A percentile compares a stretch with the other conserved stretches of the same genome.
phyloP scores from a whole-genome alignment of 2,888 invertebrate species.

The Cordilura impudica region DNA sequence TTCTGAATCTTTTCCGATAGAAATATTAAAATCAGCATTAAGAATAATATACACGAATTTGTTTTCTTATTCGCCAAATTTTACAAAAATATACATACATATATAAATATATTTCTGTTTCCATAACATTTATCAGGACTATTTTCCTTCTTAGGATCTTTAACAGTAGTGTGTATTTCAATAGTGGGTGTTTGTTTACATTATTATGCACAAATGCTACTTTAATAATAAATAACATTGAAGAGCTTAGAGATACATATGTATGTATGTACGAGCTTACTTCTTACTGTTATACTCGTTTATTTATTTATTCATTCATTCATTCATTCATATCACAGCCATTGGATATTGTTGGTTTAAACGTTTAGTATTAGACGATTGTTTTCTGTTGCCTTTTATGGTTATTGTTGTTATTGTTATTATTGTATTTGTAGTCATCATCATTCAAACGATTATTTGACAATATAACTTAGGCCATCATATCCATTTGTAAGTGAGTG shows the following conservation, averaged over 20 bases:
- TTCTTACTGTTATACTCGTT: too few species aligned
- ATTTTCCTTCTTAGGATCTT: too few species aligned
- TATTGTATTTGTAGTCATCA: not conserved
- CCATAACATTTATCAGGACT: too few species aligned
- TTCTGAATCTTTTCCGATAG: too few species aligned
- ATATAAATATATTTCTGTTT: too few species aligned
- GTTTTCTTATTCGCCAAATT: too few species aligned
- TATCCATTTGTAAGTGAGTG: not conserved
- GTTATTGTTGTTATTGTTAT: not conserved
- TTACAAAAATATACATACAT: too few species aligned
- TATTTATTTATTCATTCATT: not conserved
- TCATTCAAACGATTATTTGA: not conserved
- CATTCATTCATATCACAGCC: not conserved
- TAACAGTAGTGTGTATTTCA: too few species aligned
- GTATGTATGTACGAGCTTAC: too few species aligned
- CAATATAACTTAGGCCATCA: slow-evolving; percentile 6
- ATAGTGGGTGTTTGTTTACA: too few species aligned
- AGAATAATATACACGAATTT: too few species aligned
- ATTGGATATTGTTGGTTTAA: slow-evolving; percentile 1
- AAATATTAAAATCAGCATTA: too few species aligned
- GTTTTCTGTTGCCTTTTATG: not conserved
- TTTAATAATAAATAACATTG: slow-evolving; percentile 1
- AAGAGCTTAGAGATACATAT: not conserved
- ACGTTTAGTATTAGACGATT: slow-evolving; percentile 7
- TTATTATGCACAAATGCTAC: not conserved